phyloP scores from a whole-genome alignment of 2,797 vertebrate species.

The Setipinna tenuifilis region DNA sequence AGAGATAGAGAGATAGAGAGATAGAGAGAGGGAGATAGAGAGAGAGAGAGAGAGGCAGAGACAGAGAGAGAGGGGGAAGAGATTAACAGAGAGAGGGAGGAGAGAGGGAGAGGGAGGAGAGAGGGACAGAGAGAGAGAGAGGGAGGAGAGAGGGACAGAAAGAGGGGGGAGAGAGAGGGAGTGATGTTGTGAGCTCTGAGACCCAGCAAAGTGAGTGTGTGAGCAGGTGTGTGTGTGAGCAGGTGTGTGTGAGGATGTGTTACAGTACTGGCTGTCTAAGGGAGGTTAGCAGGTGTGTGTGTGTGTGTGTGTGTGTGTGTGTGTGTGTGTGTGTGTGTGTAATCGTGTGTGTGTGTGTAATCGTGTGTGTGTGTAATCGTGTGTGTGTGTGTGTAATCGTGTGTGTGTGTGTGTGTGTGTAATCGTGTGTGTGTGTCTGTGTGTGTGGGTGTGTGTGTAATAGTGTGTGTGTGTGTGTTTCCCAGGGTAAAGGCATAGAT shows the following conservation, averaged over 20 bases:
- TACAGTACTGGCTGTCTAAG: no score
- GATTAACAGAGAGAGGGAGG: slow-evolving; percentile 29
- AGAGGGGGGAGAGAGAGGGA: neutral
- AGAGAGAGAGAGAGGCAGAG: neutral
- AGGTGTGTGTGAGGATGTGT: neutral
- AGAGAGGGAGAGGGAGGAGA: neutral
- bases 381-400: neutral
- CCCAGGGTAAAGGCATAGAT: no score
- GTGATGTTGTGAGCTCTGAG: slow-evolving; percentile 29
- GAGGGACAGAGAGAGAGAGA: neutral
- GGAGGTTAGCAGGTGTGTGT: neutral
- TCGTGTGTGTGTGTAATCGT: neutral
- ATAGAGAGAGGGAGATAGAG: slow-evolving; percentile 22
- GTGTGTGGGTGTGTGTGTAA: no score
- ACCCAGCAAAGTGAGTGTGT: neutral
- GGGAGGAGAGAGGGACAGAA: slow-evolving; percentile 19
- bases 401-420: neutral
- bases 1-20: slow-evolving; percentile 45
- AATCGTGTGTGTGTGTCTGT: no score
- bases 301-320: neutral
- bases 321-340: neutral
- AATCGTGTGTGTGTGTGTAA: neutral
- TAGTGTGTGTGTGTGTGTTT: no score
- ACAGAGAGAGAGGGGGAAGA: slow-evolving; percentile 40
- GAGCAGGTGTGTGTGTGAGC: neutral